phyloP scores from a whole-genome alignment of 2,113 vertebrate species.

The Lamprologus lemairii region DNA sequence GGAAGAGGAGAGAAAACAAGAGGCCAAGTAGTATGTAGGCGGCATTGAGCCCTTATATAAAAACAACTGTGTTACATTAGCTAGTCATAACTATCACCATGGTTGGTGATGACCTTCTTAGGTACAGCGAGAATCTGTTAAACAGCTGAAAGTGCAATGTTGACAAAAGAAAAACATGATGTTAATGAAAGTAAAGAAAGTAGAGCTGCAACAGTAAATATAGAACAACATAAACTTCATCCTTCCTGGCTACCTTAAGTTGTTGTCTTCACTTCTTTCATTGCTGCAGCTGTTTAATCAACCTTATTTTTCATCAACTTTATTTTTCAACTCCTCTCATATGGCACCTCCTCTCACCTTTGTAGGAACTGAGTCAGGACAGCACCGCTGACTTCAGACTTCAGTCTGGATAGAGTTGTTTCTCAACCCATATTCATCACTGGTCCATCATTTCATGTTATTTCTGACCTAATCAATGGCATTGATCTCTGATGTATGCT shows the following conservation, averaged over 20 bases:
- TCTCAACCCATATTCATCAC: background rate
- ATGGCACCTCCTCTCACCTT: background rate
- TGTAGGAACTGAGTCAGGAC: background rate
- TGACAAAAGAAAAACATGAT: background rate
- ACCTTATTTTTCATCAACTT: background rate
- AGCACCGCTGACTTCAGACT: background rate
- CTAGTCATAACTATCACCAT: slow-evolving; percentile 13
- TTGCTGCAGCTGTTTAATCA: background rate
- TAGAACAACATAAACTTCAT: background rate
- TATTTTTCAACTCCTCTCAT: background rate
- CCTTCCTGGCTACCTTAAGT: background rate
- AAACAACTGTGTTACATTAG: background rate
- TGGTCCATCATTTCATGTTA: background rate
- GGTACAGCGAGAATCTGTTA: background rate
- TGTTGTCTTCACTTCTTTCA: background rate
- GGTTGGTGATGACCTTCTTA: slow-evolving; percentile 12
- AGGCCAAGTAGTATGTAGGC: background rate
- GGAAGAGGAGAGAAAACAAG: background rate
- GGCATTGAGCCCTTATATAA: background rate
- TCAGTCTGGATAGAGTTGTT: background rate
- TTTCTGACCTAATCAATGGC: background rate
- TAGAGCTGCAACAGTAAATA: background rate
- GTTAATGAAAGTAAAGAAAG: background rate
- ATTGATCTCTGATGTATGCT: background rate
- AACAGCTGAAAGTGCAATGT: slow-evolving; percentile 7